phyloP scores from a whole-genome alignment of 2,113 vertebrate species.

The Pseudorhombus dupliciocellatus region DNA sequence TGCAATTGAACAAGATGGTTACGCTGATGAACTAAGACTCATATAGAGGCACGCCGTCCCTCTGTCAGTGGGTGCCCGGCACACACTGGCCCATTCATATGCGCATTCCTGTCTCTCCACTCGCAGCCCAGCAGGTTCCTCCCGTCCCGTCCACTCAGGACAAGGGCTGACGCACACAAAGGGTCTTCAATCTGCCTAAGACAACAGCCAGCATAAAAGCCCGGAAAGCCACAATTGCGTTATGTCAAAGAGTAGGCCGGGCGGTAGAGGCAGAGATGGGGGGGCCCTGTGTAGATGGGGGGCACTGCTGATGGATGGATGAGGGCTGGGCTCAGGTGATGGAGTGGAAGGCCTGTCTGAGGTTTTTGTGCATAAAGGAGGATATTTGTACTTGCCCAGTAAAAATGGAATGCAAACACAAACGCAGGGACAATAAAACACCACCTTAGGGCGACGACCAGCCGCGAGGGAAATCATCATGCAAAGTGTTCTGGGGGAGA shows the following conservation, averaged over 20 bases:
- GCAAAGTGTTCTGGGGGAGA: constrained; percentile 70
- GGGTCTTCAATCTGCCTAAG: constrained; percentile 77
- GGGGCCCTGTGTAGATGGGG: constrained; percentile 55
- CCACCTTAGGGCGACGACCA: constrained; percentile 69
- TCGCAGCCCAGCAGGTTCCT: constrained; percentile 71
- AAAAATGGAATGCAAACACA: constrained; percentile 79
- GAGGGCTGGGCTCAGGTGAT: constrained; percentile 59
- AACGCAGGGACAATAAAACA: constrained; percentile 69
- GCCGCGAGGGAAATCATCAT: constrained; percentile 81
- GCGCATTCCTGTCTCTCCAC: constrained; percentile 78
- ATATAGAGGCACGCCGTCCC: constrained; percentile 51
- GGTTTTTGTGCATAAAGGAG: constrained; percentile 64
- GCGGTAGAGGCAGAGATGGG: constrained; percentile 58
- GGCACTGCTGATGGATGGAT: constrained; percentile 77
- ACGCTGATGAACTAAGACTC: constrained; percentile 68
- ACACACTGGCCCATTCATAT: constrained; percentile 76
- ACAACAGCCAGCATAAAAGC: constrained; percentile 78
- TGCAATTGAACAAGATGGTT: constrained; percentile 76
- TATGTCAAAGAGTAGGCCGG: constrained; percentile 66
- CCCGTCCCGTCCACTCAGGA: constrained; percentile 70
- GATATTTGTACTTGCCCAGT: constrained; percentile 78
- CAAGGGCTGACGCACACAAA: constrained; percentile 73
- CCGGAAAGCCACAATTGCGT: constrained; percentile 76
- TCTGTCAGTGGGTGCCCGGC: constrained; percentile 76
- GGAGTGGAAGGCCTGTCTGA: constrained; percentile 49